A percentile compares a stretch with the other conserved stretches of the same genome.
These are phyloP conservation scores for Antechinus flavipes DNA, from an alignment of 2,113 vertebrate genomes.

Conservation along the genomic window DNA sequence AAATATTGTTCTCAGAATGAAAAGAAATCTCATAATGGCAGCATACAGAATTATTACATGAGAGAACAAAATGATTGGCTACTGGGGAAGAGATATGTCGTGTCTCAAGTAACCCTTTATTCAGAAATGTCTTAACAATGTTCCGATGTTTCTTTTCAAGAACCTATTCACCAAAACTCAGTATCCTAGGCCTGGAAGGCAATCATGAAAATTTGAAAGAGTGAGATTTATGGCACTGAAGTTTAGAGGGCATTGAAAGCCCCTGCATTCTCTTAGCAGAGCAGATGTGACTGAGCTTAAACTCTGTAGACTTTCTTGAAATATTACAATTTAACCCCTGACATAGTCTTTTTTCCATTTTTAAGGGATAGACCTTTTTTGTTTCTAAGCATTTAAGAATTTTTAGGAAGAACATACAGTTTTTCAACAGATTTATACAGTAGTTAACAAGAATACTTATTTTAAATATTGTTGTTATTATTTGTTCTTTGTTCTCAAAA, in stretches of 20 bases:
- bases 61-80: background rate
- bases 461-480: no score
- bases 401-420: background rate
- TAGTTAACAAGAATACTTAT: background rate
- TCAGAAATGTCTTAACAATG: background rate
- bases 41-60: background rate
- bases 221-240: background rate
- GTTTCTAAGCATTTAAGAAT: background rate
- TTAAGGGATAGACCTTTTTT: background rate
- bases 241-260: background rate
- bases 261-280: background rate
- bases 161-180: background rate
- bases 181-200: background rate
- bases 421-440: no score
- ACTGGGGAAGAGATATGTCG: background rate
- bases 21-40: background rate
- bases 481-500: no score
- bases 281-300: background rate
- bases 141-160: background rate
- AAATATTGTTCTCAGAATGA: background rate
- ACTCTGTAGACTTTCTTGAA: background rate
- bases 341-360: background rate
- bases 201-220: background rate
- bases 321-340: background rate
- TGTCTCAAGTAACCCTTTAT: background rate